phyloP scores from a whole-genome alignment of 2,113 vertebrate species.

The Toxotes jaculatrix region DNA sequence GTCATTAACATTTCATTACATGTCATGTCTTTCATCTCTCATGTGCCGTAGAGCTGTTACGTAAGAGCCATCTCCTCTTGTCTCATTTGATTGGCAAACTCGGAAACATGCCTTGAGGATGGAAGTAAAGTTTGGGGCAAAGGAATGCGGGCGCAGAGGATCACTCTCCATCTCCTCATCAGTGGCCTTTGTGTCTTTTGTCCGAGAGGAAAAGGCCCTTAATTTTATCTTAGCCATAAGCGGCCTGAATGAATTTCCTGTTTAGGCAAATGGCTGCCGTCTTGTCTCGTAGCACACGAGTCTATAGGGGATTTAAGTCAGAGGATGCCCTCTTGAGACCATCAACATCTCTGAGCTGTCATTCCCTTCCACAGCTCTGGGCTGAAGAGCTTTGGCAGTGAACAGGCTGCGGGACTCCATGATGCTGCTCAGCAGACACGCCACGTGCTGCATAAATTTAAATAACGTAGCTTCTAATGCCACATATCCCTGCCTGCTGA shows the following conservation, averaged over 20 bases:
- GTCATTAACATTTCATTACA: slow-evolving; percentile 70
- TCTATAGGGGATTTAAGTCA: slow-evolving; percentile 34
- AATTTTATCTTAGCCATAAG: slow-evolving; percentile 42
- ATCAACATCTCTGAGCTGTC: slow-evolving; percentile 55
- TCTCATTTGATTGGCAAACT: slow-evolving; percentile 56
- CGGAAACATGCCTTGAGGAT: slow-evolving; percentile 40
- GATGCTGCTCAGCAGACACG: slow-evolving; percentile 27
- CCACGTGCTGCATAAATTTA: slow-evolving; percentile 10
- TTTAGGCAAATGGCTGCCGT: slow-evolving; percentile 38
- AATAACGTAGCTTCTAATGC: slow-evolving; percentile 20
- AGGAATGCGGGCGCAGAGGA: slow-evolving; percentile 23
- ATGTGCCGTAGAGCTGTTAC: slow-evolving; percentile 48
- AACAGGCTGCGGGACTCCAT: slow-evolving; percentile 7
- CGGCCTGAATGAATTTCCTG: slow-evolving; percentile 13
- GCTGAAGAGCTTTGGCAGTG: slow-evolving; percentile 23
- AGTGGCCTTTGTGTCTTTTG: slow-evolving; percentile 35
- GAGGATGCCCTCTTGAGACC: slow-evolving; percentile 48
- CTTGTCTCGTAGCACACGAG: slow-evolving; percentile 16
- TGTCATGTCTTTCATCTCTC: slow-evolving; percentile 58
- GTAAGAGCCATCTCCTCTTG: slow-evolving; percentile 53
- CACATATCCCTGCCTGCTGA: neutral
- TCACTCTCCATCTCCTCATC: slow-evolving; percentile 13
- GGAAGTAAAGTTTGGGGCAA: slow-evolving; percentile 28
- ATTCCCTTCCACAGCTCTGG: slow-evolving; percentile 31
- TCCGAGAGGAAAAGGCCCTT: slow-evolving; percentile 34